These are phyloP conservation scores for Achroia grisella DNA, from an alignment of 1,140 invertebrate genomes.

Conservation along the genomic window DNA sequence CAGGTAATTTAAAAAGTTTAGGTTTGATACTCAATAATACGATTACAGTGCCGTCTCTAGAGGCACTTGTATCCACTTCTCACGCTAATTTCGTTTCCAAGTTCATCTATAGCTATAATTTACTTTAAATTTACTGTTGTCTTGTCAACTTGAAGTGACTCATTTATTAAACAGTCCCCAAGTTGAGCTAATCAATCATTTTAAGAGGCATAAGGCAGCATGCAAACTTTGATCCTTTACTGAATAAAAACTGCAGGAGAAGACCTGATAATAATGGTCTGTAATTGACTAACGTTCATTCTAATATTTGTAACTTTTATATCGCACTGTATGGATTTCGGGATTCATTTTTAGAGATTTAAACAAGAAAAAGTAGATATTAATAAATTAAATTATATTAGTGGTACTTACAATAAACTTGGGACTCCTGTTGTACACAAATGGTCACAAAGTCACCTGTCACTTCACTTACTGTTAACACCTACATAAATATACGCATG, in stretches of 20 bases:
- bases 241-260: too few relatives aligned
- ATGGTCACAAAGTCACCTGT: slow-evolving; percentile 11
- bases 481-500: slow-evolving; percentile 3
- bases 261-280: too few relatives aligned
- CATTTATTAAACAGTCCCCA: too few relatives aligned
- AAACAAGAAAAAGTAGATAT: neutral
- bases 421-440: neutral
- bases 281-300: too few relatives aligned
- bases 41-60: slow-evolving; percentile 4
- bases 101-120: slow-evolving; percentile 24
- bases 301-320: too few relatives aligned
- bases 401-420: slow-evolving; percentile 16
- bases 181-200: too few relatives aligned
- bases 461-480: slow-evolving; percentile 15
- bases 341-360: too few relatives aligned
- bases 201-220: too few relatives aligned
- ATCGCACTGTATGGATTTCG: too few relatives aligned
- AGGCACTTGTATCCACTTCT: slow-evolving; percentile 14
- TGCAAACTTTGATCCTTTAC: too few relatives aligned
- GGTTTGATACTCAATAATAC: slow-evolving; percentile 29
- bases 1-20: slow-evolving; percentile 26
- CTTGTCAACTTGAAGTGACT: too few relatives aligned
- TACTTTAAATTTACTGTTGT: slow-evolving; percentile 5
- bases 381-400: neutral
- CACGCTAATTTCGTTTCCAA: slow-evolving; percentile 30